Evolutionary conservation across 1,140 invertebrate genomes (phyloP).

Genomic region (Gonatopus flavifemur): DNA sequence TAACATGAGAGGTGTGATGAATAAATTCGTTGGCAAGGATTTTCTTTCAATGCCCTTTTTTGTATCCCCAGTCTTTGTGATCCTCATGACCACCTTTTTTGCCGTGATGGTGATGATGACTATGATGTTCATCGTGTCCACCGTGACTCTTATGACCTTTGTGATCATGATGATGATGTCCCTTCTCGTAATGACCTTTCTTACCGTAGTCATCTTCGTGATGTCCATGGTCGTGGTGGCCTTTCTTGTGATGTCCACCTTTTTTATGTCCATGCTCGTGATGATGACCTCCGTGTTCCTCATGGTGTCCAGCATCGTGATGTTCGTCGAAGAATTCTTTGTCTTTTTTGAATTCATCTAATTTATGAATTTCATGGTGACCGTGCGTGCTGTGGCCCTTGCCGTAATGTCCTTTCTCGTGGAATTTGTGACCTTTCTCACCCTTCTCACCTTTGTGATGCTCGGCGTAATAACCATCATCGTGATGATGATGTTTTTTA

Average conservation of each 20-base stretch:
- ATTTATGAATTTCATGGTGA: slow-evolving; percentile 67
- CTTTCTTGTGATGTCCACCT: slow-evolving; percentile 60
- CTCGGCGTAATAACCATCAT: slow-evolving; percentile 66
- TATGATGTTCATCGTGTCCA: slow-evolving; percentile 45
- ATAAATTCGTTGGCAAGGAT: neutral
- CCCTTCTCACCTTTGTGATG: slow-evolving; percentile 64
- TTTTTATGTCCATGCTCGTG: slow-evolving; percentile 70
- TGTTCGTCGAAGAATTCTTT: slow-evolving; percentile 77
- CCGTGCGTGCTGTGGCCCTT: slow-evolving; percentile 70
- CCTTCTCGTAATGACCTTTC: slow-evolving; percentile 58
- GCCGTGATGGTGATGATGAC: slow-evolving; percentile 39
- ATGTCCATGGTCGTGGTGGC: slow-evolving; percentile 64
- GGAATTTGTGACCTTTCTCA: slow-evolving; percentile 67
- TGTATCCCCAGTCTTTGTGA: slow-evolving; percentile 40
- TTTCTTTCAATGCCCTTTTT: slow-evolving; percentile 25
- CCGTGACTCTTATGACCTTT: slow-evolving; percentile 28
- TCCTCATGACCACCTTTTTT: slow-evolving; percentile 45
- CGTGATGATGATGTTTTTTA: slow-evolving; percentile 68
- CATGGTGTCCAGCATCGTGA: slow-evolving; percentile 78
- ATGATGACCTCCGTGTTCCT: slow-evolving; percentile 74
- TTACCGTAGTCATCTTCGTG: slow-evolving; percentile 64
- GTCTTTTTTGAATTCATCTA: slow-evolving; percentile 72
- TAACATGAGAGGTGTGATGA: too few species aligned
- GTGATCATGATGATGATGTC: slow-evolving; percentile 34
- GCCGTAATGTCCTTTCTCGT: slow-evolving; percentile 66